Conservation (phyloP, 2,113 vertebrate species). For the Macquaria ambigua region DNA sequence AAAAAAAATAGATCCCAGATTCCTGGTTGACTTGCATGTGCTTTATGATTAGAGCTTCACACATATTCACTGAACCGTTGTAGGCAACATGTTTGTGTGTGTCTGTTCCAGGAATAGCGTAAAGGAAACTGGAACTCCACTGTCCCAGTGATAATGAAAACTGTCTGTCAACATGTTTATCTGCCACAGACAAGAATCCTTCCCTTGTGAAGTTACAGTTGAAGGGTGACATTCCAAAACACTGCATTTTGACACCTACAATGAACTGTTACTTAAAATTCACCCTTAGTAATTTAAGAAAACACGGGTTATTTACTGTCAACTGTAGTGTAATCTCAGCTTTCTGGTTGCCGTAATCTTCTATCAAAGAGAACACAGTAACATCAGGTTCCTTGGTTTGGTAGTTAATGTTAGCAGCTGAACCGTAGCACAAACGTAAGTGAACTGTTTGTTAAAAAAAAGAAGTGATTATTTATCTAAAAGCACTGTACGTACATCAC, state of each 20-base stretch:
- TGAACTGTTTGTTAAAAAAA: background rate
- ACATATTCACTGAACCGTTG: background rate
- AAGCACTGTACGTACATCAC: background rate
- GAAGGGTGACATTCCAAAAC: slow-evolving; percentile 55
- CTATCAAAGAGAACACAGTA: background rate
- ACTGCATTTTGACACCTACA: background rate
- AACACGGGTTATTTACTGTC: background rate
- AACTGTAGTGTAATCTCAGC: background rate
- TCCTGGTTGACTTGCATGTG: background rate
- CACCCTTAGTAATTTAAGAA: background rate
- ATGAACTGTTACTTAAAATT: background rate
- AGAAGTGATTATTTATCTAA: background rate
- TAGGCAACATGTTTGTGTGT: slow-evolving; percentile 13
- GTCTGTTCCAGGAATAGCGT: slow-evolving; percentile 28
- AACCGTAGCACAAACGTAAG: background rate
- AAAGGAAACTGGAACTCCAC: slow-evolving; percentile 54
- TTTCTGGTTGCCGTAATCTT: background rate
- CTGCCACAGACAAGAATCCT: slow-evolving; percentile 42
- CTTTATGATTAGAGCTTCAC: background rate
- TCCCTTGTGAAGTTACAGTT: background rate
- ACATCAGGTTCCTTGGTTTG: background rate
- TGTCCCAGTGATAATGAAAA: slow-evolving; percentile 50
- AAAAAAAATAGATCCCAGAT: background rate
- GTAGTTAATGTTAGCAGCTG: background rate
- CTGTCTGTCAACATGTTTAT: slow-evolving; percentile 50